Evolutionary conservation across 2,113 vertebrate species (phyloP).

Genomic region (Bubalus kerabau): DNA sequence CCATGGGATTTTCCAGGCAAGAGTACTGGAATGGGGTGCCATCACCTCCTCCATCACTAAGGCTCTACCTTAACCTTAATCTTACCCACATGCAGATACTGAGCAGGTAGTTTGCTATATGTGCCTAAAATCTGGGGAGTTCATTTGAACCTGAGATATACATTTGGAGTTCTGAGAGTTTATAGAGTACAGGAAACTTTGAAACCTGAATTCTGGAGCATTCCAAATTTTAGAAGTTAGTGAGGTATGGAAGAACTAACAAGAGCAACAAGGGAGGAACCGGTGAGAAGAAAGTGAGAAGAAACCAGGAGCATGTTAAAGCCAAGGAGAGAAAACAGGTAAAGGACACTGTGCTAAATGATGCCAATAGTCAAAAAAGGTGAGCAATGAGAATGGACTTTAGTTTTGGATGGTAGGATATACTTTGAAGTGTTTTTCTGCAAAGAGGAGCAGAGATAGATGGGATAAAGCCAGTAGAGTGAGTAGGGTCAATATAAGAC

Average conservation of each 20-base stretch:
- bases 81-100: not conserved
- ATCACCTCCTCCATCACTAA: too few relatives aligned
- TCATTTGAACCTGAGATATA: not conserved
- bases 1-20: too few relatives aligned
- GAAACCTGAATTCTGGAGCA: not conserved
- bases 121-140: not conserved
- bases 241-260: not conserved
- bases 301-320: not conserved
- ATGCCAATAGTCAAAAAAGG: not conserved
- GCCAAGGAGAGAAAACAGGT: not conserved
- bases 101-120: not conserved
- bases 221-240: not conserved
- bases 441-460: not conserved
- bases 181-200: not conserved
- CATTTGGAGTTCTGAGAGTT: not conserved
- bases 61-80: not conserved
- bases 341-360: not conserved
- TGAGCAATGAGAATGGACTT: not conserved
- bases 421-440: not conserved
- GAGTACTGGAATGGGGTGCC: too few relatives aligned
- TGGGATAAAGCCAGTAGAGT: not conserved
- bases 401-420: not conserved
- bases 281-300: not conserved
- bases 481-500: not conserved
- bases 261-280: not conserved